Conservation (phyloP, 2,113 vertebrate genomes). For the Orycteropus afer region DNA sequence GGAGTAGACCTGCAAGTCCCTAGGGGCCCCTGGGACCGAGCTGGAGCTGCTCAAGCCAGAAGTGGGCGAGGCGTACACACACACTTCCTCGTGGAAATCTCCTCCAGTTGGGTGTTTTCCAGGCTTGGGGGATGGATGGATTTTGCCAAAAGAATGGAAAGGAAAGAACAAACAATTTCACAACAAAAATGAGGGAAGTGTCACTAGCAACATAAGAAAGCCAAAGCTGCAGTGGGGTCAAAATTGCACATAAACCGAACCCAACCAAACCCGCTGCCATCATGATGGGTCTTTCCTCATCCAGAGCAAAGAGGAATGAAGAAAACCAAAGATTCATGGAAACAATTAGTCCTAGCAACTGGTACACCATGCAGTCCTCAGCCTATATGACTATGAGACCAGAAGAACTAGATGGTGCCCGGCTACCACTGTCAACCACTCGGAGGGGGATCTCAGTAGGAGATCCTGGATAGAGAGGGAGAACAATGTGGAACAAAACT, state of each 20-base stretch:
- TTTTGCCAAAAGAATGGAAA: not conserved
- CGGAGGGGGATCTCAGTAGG: too few species aligned
- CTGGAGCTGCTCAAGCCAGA: not conserved
- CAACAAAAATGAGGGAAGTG: not conserved
- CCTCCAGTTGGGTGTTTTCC: not conserved
- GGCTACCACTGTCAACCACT: too few species aligned
- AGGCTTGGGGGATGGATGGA: accelerated
- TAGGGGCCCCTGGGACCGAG: not conserved
- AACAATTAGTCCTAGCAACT: too few species aligned
- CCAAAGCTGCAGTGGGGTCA: not conserved
- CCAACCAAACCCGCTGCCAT: too few species aligned
- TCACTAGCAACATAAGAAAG: not conserved
- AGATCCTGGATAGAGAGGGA: too few species aligned
- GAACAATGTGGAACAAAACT: too few species aligned
- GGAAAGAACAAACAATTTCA: not conserved
- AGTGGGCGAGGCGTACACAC: not conserved
- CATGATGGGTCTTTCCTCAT: too few species aligned
- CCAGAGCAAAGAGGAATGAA: too few species aligned
- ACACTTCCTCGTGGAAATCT: not conserved
- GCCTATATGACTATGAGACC: too few species aligned
- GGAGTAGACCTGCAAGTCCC: not conserved
- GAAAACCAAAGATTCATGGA: too few species aligned
- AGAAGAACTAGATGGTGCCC: too few species aligned
- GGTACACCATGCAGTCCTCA: too few species aligned
- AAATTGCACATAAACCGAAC: not conserved